These are phyloP conservation scores for Chelonus insularis DNA, from an alignment of 1,140 invertebrate species.

Conservation along the genomic window DNA sequence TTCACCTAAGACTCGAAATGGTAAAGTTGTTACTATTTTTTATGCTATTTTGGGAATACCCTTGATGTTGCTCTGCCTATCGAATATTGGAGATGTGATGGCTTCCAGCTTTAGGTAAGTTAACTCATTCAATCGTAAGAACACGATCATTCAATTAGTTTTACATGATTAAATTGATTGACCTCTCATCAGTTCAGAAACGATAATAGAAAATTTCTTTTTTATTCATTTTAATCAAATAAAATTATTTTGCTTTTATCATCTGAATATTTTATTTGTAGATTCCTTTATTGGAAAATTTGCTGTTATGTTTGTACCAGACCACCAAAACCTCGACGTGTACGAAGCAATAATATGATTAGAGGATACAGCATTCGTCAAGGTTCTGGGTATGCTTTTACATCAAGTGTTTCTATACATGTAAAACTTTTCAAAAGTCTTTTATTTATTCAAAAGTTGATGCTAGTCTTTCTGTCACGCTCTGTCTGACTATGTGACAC, in stretches of 20 bases:
- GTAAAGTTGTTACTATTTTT: constrained; percentile 93
- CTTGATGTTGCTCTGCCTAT: constrained; percentile 89
- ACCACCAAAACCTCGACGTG: constrained; percentile 68
- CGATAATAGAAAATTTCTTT: too few relatives aligned
- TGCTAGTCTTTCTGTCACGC: not conserved
- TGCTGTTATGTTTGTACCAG: constrained; percentile 88
- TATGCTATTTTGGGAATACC: constrained; percentile 96
- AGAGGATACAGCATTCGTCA: constrained; percentile 50
- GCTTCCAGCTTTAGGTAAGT: constrained; percentile 83
- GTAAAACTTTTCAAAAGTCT: constrained; percentile 30
- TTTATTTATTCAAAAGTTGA: constrained; percentile 8
- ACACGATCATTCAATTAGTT: constrained; percentile 3
- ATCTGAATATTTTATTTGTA: constrained; percentile 48
- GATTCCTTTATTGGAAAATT: constrained; percentile 87
- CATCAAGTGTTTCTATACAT: constrained; percentile 29
- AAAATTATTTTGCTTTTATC: too few relatives aligned
- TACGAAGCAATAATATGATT: constrained; percentile 39
- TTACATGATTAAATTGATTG: not conserved
- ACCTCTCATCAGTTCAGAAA: too few relatives aligned
- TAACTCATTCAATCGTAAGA: constrained; percentile 7
- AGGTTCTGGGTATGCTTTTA: constrained; percentile 39
- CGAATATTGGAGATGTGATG: constrained; percentile 96
- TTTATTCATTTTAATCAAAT: too few relatives aligned
- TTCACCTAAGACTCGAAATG: constrained; percentile 87
- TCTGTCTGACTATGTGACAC: too few relatives aligned